phyloP scores from a whole-genome alignment of 2,797 vertebrate species.

The Tenualosa thibaudeaui region DNA sequence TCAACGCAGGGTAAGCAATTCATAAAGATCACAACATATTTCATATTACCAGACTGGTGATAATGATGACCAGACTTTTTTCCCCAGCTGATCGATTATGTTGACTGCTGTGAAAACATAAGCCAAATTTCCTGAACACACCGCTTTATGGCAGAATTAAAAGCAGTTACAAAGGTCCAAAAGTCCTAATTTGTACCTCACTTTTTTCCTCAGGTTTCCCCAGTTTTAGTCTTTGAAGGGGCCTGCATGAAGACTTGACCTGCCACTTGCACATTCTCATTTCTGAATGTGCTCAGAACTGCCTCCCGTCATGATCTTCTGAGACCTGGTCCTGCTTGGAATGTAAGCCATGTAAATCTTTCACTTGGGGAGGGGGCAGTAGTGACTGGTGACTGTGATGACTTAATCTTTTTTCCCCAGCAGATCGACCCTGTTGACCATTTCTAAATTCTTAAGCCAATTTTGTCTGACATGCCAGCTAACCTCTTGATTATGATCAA shows the following conservation, averaged over 20 bases:
- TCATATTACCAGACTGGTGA: not conserved
- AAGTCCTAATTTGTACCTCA: not conserved
- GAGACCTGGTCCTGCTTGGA: not conserved
- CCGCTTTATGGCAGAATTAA: not conserved
- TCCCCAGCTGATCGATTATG: conserved; percentile 57
- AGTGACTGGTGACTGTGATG: conserved; percentile 32
- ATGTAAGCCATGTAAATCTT: not conserved
- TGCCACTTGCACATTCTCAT: not conserved
- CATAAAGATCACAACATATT: too few relatives aligned
- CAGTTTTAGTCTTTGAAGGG: not conserved
- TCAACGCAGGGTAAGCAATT: not conserved
- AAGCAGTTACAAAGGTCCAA: not conserved
- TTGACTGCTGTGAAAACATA: conserved; percentile 40
- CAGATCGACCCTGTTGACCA: conserved; percentile 37
- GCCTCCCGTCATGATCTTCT: not conserved
- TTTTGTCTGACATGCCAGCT: conserved; percentile 31
- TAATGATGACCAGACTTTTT: conserved; percentile 52
- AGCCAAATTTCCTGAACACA: conserved; percentile 47
- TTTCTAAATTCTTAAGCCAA: conserved; percentile 32
- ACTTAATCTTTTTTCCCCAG: conserved; percentile 40
- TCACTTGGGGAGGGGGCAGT: not conserved
- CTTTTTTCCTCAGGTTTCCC: not conserved
- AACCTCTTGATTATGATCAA: not conserved
- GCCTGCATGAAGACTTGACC: not conserved
- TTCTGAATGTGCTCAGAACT: not conserved